Conservation (phyloP, 2,797 vertebrate species). For the Hypotaenidia okinawae region DNA sequence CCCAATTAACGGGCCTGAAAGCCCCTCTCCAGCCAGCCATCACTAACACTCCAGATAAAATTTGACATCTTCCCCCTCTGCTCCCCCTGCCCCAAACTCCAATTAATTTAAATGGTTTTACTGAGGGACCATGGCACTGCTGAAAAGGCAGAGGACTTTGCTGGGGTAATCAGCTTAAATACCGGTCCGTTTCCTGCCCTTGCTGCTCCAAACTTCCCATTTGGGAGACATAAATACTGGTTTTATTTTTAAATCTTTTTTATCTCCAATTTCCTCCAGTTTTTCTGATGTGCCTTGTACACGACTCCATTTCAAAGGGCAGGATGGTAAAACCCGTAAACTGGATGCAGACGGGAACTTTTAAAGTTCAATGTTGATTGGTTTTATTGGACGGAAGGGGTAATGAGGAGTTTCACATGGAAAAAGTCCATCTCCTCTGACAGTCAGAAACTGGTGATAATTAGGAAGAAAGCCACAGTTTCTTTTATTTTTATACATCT, state of each 20-base stretch:
- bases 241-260: slow-evolving; percentile 47
- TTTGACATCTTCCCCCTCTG: slow-evolving; percentile 78
- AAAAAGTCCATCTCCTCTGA: slow-evolving; percentile 18
- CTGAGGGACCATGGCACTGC: slow-evolving; percentile 56
- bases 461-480: neutral
- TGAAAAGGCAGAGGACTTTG: slow-evolving; percentile 80
- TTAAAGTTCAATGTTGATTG: neutral
- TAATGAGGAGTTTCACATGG: neutral
- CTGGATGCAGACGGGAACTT: neutral
- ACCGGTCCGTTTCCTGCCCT: slow-evolving; percentile 83
- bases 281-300: neutral
- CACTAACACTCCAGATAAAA: slow-evolving; percentile 85
- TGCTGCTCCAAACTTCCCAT: slow-evolving; percentile 75
- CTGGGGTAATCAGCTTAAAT: slow-evolving; percentile 84
- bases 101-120: slow-evolving; percentile 81
- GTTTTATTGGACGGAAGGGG: neutral
- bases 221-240: slow-evolving; percentile 34
- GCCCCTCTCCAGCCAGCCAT: slow-evolving; percentile 85
- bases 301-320: slow-evolving; percentile 26
- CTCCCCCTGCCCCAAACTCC: slow-evolving; percentile 75
- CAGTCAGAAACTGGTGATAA: neutral
- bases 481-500: neutral
- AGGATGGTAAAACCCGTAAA: slow-evolving; percentile 1
- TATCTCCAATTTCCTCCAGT: slow-evolving; percentile 33
- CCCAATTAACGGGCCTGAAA: slow-evolving; percentile 86